These are phyloP conservation scores for Acanthochromis polyacanthus DNA, from an alignment of 2,113 vertebrate species.

Conservation along the genomic window DNA sequence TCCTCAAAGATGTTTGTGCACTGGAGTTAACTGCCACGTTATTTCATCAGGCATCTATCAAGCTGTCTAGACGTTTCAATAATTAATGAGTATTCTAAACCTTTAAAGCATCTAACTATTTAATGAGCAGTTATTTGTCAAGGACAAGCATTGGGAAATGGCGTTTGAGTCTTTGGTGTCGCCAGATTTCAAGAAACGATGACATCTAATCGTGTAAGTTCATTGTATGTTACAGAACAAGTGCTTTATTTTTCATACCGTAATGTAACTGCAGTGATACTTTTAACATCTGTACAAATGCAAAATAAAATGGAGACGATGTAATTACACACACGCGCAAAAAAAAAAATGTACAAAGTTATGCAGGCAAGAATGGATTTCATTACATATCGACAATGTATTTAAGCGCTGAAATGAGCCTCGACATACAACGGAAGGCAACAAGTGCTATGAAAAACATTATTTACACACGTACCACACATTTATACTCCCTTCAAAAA, in stretches of 20 bases:
- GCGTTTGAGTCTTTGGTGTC: slow-evolving; percentile 11
- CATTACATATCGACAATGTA: slow-evolving; percentile 89
- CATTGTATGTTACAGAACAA: slow-evolving; percentile 84
- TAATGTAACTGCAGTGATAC: slow-evolving; percentile 95
- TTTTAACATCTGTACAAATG: slow-evolving; percentile 99
- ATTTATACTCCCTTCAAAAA: slow-evolving; percentile 89
- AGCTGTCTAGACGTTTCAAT: slow-evolving; percentile 80
- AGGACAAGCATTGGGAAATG: slow-evolving; percentile 36
- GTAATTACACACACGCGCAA: slow-evolving; percentile 88
- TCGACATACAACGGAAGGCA: slow-evolving; percentile 88
- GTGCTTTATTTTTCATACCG: slow-evolving; percentile 96
- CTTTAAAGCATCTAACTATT: slow-evolving; percentile 74
- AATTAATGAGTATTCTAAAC: slow-evolving; percentile 75
- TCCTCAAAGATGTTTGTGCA: slow-evolving; percentile 43
- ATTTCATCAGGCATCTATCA: slow-evolving; percentile 70
- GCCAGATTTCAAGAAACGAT: neutral
- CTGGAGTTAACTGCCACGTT: slow-evolving; percentile 64
- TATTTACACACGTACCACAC: slow-evolving; percentile 97
- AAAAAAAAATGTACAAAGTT: slow-evolving; percentile 91
- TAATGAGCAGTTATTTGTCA: slow-evolving; percentile 71
- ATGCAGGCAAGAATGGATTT: slow-evolving; percentile 88
- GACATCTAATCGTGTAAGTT: slow-evolving; percentile 22
- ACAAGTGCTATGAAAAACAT: slow-evolving; percentile 91
- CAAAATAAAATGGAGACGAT: slow-evolving; percentile 90
- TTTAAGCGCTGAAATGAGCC: slow-evolving; percentile 90